A percentile compares a stretch with the other conserved stretches of the same genome.
Conservation (phyloP, 2,113 vertebrate genomes). For the Aplodontia rufa region DNA sequence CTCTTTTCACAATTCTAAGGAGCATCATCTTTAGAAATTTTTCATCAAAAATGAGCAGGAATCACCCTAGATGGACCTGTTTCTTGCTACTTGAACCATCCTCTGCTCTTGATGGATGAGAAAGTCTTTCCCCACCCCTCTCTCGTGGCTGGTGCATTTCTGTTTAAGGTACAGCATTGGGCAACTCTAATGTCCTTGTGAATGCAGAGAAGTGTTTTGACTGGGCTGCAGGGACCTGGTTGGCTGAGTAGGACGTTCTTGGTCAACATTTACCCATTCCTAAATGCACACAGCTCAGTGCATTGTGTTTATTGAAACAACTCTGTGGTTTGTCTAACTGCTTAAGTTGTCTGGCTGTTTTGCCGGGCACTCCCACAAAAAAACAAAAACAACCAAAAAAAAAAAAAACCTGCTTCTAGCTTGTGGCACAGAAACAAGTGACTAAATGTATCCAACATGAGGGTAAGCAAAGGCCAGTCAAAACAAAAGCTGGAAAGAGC, state of each 20-base stretch:
- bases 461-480: not conserved
- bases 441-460: constrained; percentile 5
- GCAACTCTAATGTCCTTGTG: not conserved
- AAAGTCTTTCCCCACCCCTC: not conserved
- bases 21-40: not conserved
- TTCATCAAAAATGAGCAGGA: constrained; percentile 29
- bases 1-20: constrained; percentile 11
- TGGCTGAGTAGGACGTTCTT: not conserved
- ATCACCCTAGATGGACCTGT: not conserved
- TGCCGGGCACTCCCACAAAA: not conserved
- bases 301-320: constrained; percentile 38
- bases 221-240: not conserved
- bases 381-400: constrained; percentile 52
- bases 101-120: not conserved
- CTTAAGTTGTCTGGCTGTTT: constrained; percentile 8
- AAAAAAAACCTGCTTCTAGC: not conserved
- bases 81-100: not conserved
- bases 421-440: not conserved
- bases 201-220: not conserved
- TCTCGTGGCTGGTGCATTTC: not conserved
- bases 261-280: not conserved
- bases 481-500: constrained; percentile 57
- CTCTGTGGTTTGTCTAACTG: constrained; percentile 29
- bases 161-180: not conserved
- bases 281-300: constrained; percentile 11